These are phyloP conservation scores for Xiphophorus hellerii DNA, from an alignment of 2,113 vertebrate species.

Conservation along the genomic window DNA sequence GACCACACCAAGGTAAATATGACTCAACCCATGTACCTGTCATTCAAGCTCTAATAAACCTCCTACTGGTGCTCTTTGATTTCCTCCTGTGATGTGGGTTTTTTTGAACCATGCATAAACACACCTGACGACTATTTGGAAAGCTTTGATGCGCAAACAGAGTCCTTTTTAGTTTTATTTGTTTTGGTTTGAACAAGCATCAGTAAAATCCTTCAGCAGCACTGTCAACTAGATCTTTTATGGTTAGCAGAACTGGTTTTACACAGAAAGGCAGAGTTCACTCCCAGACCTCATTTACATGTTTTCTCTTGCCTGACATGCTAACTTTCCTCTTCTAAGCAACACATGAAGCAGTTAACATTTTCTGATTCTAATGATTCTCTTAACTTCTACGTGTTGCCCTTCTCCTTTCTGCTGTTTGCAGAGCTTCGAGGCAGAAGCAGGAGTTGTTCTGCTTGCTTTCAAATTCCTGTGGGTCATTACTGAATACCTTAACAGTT, in stretches of 20 bases:
- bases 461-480: constrained; percentile 13
- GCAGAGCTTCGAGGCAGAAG: neutral
- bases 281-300: neutral
- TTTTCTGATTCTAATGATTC: neutral
- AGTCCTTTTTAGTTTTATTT: neutral
- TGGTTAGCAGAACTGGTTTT: neutral
- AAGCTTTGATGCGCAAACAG: constrained; percentile 6
- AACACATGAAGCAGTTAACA: neutral
- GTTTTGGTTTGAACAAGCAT: neutral
- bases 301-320: neutral
- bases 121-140: neutral
- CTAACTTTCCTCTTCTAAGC: neutral
- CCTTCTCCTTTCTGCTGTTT: neutral
- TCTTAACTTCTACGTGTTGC: neutral
- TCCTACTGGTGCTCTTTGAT: neutral
- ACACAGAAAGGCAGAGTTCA: constrained; percentile 10
- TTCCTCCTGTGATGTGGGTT: constrained; percentile 3
- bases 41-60: neutral
- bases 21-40: neutral
- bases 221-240: neutral
- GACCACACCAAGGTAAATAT: constrained; percentile 1
- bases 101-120: constrained; percentile 3
- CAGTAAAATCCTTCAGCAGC: neutral
- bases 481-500: constrained; percentile 18
- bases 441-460: constrained; percentile 1